Evolutionary conservation across 2,888 invertebrate species (phyloP).

Genomic region (Lycophotia porphyrea): DNA sequence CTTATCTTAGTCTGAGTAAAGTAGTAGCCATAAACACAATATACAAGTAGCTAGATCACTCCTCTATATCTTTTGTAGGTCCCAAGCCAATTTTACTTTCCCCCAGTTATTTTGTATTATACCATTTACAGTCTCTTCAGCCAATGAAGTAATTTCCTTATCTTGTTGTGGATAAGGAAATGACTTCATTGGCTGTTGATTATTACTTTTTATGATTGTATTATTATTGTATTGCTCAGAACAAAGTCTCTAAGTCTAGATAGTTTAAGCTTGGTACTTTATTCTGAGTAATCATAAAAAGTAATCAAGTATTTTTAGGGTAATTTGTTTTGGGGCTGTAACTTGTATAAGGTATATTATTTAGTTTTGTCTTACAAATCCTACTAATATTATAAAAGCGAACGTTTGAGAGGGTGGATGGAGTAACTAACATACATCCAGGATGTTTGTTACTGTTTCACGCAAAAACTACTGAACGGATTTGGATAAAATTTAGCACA

Average conservation of each 20-base stretch:
- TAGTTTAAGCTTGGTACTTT: background rate
- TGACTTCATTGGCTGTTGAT: background rate
- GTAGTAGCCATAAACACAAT: background rate
- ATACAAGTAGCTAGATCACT: background rate
- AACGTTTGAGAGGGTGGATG: too few relatives aligned
- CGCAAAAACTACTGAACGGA: too few relatives aligned
- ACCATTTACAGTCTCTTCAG: background rate
- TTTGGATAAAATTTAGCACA: too few relatives aligned
- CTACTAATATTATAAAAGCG: too few relatives aligned
- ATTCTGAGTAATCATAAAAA: background rate
- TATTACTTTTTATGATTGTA: background rate
- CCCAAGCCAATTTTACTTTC: constrained; percentile 29
- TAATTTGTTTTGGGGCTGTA: background rate
- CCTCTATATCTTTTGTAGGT: background rate
- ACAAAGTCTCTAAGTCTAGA: background rate
- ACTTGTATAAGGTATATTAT: too few relatives aligned
- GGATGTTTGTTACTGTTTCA: too few relatives aligned
- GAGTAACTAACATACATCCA: too few relatives aligned
- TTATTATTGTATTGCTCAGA: too few relatives aligned
- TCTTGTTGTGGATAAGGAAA: background rate
- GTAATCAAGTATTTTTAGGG: background rate
- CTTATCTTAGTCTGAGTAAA: too few relatives aligned
- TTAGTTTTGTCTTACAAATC: too few relatives aligned
- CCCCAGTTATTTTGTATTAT: background rate
- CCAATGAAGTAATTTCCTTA: too few relatives aligned